Evolutionary conservation across 2,113 vertebrate genomes (phyloP), one percentile per base, ranked within the genome.

Genomic region (Crotalus viridis): DNA sequence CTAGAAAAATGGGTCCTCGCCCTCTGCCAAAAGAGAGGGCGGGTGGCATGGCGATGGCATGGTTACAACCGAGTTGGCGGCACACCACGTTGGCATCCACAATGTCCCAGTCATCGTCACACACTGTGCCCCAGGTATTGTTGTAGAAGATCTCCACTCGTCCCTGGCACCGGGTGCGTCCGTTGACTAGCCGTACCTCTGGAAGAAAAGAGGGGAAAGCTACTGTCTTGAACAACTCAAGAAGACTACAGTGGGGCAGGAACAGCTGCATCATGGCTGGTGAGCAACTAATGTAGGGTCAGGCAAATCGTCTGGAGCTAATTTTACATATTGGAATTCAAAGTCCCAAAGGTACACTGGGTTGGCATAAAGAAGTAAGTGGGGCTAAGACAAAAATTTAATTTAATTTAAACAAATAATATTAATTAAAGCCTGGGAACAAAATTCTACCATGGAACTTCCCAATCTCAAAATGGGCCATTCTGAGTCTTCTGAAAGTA

Each of bases 101-200:
- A 69, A 99, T 98, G 95, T 99, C 99, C 99, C 99, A 99, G 97
- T 99, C 98, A 0, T 99, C 99, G 0, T 99, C 99, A 0, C 99
- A 99, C 86, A 99, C 99, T 0, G 99, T 99, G 59, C 99, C 99
- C 99, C 99, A 99, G 15, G 98, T 97, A 51, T 96, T 96, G 0
- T 99, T 97, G 93, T 98, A 97, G 87, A 96, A 95, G 96, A 99
- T 98, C 97, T 99, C 99, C 96, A 99, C 97, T 0, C 99, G 98
- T 0, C 99, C 99, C 95, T 98, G 98, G 94, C 99, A 99, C 12
- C 94, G 96, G 96, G 94, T 98, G 0, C 95, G 97, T 51, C 99
- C 99, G 0, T 98, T 99, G 95, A 98, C 95, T 22, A 99, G 97
- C n/a, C 97, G 98, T 43, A 99, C 97, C 91, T 97, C 98, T 99